Percentiles rank a stretch among this genome's conserved stretches.
phyloP scores from a whole-genome alignment of 1,140 invertebrate species.

The Ceratitis capitata region DNA sequence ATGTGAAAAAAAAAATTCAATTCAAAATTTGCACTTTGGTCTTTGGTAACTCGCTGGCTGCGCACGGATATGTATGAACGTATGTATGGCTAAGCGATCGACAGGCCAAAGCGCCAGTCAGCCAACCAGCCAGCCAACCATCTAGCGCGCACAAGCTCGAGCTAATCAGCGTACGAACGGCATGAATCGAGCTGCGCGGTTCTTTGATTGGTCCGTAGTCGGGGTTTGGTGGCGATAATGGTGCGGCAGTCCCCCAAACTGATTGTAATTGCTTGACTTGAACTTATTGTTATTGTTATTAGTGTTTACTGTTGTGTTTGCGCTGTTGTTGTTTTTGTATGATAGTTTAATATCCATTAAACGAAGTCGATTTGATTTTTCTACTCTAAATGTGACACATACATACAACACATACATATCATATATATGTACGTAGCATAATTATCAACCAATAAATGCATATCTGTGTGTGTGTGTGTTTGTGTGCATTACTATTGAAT shows the following conservation, averaged over 20 bases:
- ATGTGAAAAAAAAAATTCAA: not conserved
- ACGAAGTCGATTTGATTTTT: conserved; percentile 16
- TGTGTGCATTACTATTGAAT: not conserved
- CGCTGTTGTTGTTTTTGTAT: not conserved
- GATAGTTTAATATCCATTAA: not conserved
- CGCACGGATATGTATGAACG: not conserved
- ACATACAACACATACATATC: not conserved
- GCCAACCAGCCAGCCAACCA: too few species aligned
- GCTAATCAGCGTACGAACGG: not conserved
- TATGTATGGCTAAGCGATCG: too few species aligned
- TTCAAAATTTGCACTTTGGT: conserved; percentile 31
- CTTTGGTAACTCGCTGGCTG: conserved; percentile 27
- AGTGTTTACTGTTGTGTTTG: not conserved
- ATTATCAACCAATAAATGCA: too few species aligned
- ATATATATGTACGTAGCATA: not conserved
- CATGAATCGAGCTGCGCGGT: not conserved
- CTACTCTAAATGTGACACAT: not conserved
- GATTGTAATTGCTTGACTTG: not conserved
- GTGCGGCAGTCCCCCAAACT: not conserved
- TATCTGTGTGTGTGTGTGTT: too few species aligned
- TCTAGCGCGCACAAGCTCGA: not conserved
- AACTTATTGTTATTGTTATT: conserved; percentile 15
- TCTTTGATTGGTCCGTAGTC: not conserved
- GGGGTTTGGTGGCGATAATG: not conserved
- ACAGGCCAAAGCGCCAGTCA: too few species aligned